These are phyloP conservation scores for Colinus virginianus DNA, from an alignment of 2,113 vertebrate species.

Conservation along the genomic window DNA sequence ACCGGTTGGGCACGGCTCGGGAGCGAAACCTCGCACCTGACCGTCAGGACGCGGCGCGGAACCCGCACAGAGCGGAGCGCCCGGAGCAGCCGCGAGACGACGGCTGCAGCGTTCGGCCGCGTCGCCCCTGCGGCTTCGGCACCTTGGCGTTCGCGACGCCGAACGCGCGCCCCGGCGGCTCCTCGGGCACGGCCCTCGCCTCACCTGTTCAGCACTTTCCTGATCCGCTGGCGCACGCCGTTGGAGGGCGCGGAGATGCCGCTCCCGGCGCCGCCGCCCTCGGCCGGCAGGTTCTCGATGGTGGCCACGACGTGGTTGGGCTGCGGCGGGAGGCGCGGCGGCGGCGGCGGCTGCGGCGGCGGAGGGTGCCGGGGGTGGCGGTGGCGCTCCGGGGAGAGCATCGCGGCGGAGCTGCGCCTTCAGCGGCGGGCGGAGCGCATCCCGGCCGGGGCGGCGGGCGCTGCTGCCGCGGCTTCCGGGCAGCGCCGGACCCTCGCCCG, in stretches of 20 bases:
- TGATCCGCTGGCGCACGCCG: slow-evolving; percentile 83
- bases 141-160: neutral
- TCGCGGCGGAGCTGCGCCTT: slow-evolving; percentile 76
- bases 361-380: slow-evolving; percentile 61
- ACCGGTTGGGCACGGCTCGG: neutral
- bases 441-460: slow-evolving; percentile 62
- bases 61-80: neutral
- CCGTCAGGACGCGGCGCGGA: accelerated
- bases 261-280: slow-evolving; percentile 68
- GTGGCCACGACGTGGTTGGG: slow-evolving; percentile 89
- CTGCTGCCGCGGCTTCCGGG: slow-evolving; percentile 52
- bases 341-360: slow-evolving; percentile 78
- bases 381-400: slow-evolving; percentile 66
- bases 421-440: slow-evolving; percentile 80
- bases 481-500: slow-evolving; percentile 48
- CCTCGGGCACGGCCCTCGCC: neutral
- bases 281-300: slow-evolving; percentile 86
- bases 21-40: neutral
- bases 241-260: slow-evolving; percentile 70
- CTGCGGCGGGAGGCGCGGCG: slow-evolving; percentile 78
- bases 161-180: neutral
- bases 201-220: slow-evolving; percentile 90
- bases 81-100: neutral
- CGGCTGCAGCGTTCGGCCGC: neutral
- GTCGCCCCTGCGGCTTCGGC: neutral